Evolutionary conservation across 1,140 invertebrate species (phyloP).

Genomic region (Drosophila serrata): DNA sequence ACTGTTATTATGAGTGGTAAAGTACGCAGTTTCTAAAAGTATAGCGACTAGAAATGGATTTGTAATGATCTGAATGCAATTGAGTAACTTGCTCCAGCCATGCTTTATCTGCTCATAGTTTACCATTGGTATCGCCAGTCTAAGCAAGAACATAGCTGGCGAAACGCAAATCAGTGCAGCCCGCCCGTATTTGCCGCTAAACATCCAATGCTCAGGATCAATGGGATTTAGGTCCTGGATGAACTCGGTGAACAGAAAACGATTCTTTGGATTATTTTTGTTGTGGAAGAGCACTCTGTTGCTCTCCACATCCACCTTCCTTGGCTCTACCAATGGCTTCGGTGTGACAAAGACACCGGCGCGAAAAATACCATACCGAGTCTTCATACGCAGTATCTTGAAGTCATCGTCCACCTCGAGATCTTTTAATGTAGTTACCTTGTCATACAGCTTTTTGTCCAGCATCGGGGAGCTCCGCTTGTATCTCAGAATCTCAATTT

Average conservation of each 20-base stretch:
- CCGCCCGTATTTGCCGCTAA: not conserved
- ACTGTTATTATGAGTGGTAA: too few relatives aligned
- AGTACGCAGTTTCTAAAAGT: conserved; percentile 30
- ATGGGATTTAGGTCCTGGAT: conserved; percentile 41
- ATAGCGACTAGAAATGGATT: conserved; percentile 36
- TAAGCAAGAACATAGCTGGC: conserved; percentile 31
- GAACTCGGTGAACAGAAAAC: conserved; percentile 33
- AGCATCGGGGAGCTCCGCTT: not conserved
- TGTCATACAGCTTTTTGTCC: not conserved
- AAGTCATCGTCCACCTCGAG: conserved; percentile 25
- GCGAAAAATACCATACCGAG: not conserved
- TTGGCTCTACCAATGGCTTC: not conserved
- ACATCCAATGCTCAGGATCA: conserved; percentile 24
- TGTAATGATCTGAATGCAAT: conserved; percentile 58
- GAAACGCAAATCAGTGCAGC: not conserved
- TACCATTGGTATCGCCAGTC: conserved; percentile 44
- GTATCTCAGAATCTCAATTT: not conserved
- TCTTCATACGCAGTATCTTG: not conserved
- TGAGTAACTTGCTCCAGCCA: conserved; percentile 67
- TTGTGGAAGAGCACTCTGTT: conserved; percentile 27
- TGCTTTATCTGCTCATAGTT: conserved; percentile 55
- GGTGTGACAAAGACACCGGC: conserved; percentile 6
- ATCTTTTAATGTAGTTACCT: not conserved
- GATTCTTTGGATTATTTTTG: conserved; percentile 37
- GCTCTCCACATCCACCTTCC: conserved; percentile 1